phyloP scores from a whole-genome alignment of 1,140 invertebrate genomes.

The Hermetia illucens region DNA sequence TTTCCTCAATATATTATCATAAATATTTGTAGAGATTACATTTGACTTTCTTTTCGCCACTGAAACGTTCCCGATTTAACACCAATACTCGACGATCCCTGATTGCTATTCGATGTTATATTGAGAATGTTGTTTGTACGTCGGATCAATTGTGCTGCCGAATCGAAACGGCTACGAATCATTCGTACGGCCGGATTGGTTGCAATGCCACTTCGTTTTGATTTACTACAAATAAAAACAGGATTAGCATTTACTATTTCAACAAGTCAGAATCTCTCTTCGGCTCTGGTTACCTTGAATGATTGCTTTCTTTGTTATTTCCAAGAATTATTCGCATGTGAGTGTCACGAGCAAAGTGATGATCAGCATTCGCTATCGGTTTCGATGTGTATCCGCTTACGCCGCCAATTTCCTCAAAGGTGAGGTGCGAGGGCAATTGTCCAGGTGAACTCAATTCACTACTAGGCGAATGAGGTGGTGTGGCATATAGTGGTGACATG shows the following conservation, averaged over 20 bases:
- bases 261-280: slow-evolving; percentile 10
- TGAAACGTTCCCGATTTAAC: slow-evolving; percentile 51
- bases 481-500: slow-evolving; percentile 60
- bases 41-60: slow-evolving; percentile 50
- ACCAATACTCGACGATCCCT: slow-evolving; percentile 31
- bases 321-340: slow-evolving; percentile 84
- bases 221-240: slow-evolving; percentile 33
- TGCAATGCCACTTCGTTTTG: slow-evolving; percentile 76
- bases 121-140: slow-evolving; percentile 27
- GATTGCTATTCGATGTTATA: slow-evolving; percentile 30
- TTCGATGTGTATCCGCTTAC: slow-evolving; percentile 26
- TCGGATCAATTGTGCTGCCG: slow-evolving; percentile 36
- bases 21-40: too few relatives aligned
- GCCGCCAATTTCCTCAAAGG: slow-evolving; percentile 34
- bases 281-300: slow-evolving; percentile 17
- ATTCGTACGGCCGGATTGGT: slow-evolving; percentile 79
- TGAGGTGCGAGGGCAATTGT: slow-evolving; percentile 33
- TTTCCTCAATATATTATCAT: too few relatives aligned
- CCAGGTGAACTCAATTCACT: slow-evolving; percentile 45
- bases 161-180: slow-evolving; percentile 55
- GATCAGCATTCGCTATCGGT: slow-evolving; percentile 37
- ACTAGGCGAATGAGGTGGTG: slow-evolving; percentile 68
- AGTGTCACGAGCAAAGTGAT: slow-evolving; percentile 73
- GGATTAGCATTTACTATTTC: slow-evolving; percentile 3
- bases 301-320: slow-evolving; percentile 32